Evolutionary conservation across 2,888 invertebrate genomes (phyloP).

Genomic region (Archaeoteleia sp.): DNA sequence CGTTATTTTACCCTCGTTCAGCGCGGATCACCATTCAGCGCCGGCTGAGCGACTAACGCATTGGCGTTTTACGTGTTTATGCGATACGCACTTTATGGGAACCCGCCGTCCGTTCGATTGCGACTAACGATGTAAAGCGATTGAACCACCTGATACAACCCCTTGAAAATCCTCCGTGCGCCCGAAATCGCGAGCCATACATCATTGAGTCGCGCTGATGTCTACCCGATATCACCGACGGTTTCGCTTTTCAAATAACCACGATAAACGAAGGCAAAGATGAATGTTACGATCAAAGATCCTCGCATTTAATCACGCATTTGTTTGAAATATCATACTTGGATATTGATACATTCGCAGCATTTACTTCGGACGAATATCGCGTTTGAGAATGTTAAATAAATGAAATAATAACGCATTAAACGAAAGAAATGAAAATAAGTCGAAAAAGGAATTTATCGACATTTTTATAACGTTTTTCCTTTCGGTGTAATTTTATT

Average conservation of each 20-base stretch:
- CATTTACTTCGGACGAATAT: no score
- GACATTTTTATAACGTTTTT: no score
- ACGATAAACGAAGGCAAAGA: slow-evolving; percentile 40
- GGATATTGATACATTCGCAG: no score
- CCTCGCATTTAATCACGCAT: slow-evolving; percentile 32
- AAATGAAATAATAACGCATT: no score
- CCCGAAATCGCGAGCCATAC: slow-evolving; percentile 34
- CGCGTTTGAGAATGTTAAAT: no score
- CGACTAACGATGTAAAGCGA: slow-evolving; percentile 64
- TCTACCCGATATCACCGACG: slow-evolving; percentile 34
- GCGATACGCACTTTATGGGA: slow-evolving; percentile 68
- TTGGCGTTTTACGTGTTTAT: slow-evolving; percentile 68
- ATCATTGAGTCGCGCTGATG: slow-evolving; percentile 10
- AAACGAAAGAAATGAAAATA: no score
- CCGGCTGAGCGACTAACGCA: slow-evolving; percentile 65
- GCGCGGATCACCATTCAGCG: slow-evolving; percentile 65
- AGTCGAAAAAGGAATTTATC: no score
- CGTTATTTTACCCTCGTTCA: slow-evolving; percentile 68
- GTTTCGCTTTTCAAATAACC: slow-evolving; percentile 33
- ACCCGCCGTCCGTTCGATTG: slow-evolving; percentile 52
- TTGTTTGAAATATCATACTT: slow-evolving; percentile 31
- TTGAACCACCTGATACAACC: slow-evolving; percentile 49
- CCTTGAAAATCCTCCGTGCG: slow-evolving; percentile 42
- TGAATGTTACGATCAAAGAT: slow-evolving; percentile 44
- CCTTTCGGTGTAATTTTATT: no score